Conservation (phyloP, 2,888 invertebrate genomes). For the Eupeodes latifasciatus region DNA sequence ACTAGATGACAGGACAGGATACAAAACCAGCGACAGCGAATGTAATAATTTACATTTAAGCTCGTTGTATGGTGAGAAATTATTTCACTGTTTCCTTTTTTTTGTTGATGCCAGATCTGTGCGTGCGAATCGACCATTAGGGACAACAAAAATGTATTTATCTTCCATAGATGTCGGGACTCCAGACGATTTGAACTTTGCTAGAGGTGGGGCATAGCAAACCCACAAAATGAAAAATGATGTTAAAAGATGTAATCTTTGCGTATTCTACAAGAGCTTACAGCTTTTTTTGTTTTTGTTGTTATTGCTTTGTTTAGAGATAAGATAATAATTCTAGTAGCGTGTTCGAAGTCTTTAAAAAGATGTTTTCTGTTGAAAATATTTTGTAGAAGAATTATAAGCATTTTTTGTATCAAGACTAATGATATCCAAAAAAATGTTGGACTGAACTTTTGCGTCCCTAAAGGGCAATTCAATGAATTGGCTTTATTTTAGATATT, state of each 20-base stretch:
- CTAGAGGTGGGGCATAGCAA: background rate
- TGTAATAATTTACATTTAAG: constrained; percentile 42
- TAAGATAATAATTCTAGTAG: constrained; percentile 3
- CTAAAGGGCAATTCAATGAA: background rate
- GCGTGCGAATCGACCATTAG: constrained; percentile 42
- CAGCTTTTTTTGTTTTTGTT: background rate
- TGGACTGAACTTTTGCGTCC: background rate
- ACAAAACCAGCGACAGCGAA: background rate
- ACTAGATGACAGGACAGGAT: constrained; percentile 31
- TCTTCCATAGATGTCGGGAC: constrained; percentile 45
- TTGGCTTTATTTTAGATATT: background rate
- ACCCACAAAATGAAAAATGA: constrained; percentile 39
- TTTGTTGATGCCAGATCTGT: background rate
- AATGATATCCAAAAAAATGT: background rate
- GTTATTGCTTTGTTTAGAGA: background rate
- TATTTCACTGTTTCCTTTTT: background rate
- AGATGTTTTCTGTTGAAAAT: constrained; percentile 12
- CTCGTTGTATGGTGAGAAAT: constrained; percentile 9
- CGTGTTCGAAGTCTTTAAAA: constrained; percentile 30
- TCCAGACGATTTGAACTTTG: constrained; percentile 27
- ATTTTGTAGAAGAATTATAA: background rate
- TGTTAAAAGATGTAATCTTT: constrained; percentile 42
- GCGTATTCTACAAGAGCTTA: constrained; percentile 30
- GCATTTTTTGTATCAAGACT: background rate
- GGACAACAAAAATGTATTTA: constrained; percentile 44